Base-by-base conservation (phyloP, 2,113 vertebrate species). In the Malurus elegans region DNA sequence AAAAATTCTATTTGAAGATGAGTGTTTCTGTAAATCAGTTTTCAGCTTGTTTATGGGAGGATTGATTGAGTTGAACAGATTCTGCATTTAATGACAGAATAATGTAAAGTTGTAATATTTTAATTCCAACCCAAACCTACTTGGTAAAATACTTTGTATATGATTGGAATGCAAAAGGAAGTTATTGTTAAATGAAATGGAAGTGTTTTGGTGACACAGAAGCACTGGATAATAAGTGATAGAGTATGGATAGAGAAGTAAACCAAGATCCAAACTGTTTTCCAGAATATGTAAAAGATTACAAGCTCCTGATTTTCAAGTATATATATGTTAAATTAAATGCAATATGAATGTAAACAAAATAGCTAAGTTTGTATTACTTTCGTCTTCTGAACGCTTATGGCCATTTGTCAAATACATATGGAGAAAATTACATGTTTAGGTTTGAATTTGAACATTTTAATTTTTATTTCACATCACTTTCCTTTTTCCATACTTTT, bases 51-150 rank as follows among this genome's bases (percentile, higher is more conserved):
- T 95, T 94, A 94, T 79, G 57, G 45, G 65, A 72, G 32, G 45
- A 29, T 32, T 91, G 89, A 95, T 85, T 92, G 62, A 79, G 42
- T 87, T 94, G 74, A 89, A 26, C 89, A 79, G 50, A 79, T 75
- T 90, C 57, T 76, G 76, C 66, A 87, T 82, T 88, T 81, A 95
- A 91, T 60, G 90, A 88, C 79, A 90, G 79, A 94, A 90, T 65
- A 95, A 62, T 0, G 0, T 81, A 75, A 87, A 88, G 62, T 50
- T 85, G 47, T 60, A 93, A 67, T 95, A 95, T 85, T 95, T 92
- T 88, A 85, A 81, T 93, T 95, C 62, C 54, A 48, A 5, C 58
- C 31, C 58, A 69, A 75, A 34, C 29, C 34, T 89, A 21, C 70
- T 86, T 69, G 6, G 18, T 69, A 70, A 78, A 95, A 70, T 88